Evolutionary conservation across 2,797 vertebrate species (phyloP).

Genomic region (Lutjanus campechanus): DNA sequence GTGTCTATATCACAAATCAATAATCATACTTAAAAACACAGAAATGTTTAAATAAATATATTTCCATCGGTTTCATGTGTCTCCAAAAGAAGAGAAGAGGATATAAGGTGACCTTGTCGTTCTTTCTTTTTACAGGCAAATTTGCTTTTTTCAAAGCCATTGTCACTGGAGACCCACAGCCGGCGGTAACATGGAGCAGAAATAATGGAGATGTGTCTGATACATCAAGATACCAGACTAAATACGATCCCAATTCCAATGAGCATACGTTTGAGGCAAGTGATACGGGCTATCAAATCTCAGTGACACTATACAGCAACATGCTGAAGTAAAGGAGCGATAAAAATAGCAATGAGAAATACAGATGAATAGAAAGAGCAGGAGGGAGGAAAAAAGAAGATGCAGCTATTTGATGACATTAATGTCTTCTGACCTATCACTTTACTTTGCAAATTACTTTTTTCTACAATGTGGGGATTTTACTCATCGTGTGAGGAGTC

Average conservation of each 20-base stretch:
- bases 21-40: neutral
- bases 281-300: slow-evolving; percentile 39
- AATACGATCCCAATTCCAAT: slow-evolving; percentile 73
- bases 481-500: slow-evolving; percentile 4
- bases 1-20: neutral
- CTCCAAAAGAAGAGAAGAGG: neutral
- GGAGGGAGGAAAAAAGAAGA: neutral
- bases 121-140: slow-evolving; percentile 83
- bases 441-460: slow-evolving; percentile 19
- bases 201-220: slow-evolving; percentile 84
- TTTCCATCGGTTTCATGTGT: neutral
- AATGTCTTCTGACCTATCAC: slow-evolving; percentile 15
- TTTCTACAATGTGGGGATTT: slow-evolving; percentile 14
- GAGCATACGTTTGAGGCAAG: slow-evolving; percentile 90
- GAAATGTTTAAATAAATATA: neutral
- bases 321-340: slow-evolving; percentile 21
- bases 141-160: slow-evolving; percentile 89
- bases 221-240: slow-evolving; percentile 84
- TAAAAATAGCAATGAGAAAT: slow-evolving; percentile 37
- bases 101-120: neutral
- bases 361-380: neutral
- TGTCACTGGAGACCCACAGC: slow-evolving; percentile 87
- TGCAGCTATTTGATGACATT: slow-evolving; percentile 36
- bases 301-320: slow-evolving; percentile 22
- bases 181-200: slow-evolving; percentile 85